phyloP scores from a whole-genome alignment of 92 coral and sea anemone species.

The Meandrina meandrites region DNA sequence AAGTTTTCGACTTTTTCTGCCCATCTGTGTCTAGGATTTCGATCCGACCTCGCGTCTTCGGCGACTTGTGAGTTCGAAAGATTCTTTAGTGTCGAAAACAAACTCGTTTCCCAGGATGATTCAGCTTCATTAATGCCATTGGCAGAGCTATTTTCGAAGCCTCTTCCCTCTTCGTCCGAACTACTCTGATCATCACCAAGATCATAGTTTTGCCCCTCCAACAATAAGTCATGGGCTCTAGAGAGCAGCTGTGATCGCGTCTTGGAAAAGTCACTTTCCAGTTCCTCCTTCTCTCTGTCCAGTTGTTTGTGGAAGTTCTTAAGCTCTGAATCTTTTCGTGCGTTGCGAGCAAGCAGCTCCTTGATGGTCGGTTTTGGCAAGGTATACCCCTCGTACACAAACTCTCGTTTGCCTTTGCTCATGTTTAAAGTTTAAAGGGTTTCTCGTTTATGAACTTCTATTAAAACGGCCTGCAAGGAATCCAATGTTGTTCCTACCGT shows the following conservation, averaged over 20 bases:
- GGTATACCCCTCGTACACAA: slow-evolving; percentile 31
- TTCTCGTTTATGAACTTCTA: neutral
- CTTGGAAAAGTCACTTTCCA: slow-evolving; percentile 36
- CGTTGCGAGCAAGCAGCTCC: slow-evolving; percentile 41
- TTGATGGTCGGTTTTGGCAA: slow-evolving; percentile 37
- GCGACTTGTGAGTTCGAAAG: neutral
- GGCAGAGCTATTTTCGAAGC: slow-evolving; percentile 8
- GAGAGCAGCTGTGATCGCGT: slow-evolving; percentile 30
- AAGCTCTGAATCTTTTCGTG: slow-evolving; percentile 21
- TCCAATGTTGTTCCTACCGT: neutral
- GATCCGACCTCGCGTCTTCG: neutral
- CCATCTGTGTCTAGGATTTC: neutral
- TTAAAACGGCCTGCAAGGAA: neutral
- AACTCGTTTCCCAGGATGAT: slow-evolving; percentile 16
- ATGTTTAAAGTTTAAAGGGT: neutral
- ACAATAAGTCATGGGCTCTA: slow-evolving; percentile 22
- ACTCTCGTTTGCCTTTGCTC: slow-evolving; percentile 13
- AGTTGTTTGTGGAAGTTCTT: slow-evolving; percentile 27
- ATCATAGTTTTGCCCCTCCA: slow-evolving; percentile 19
- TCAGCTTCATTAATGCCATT: neutral
- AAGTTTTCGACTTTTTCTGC: slow-evolving; percentile 20
- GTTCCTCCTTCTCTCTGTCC: slow-evolving; percentile 45
- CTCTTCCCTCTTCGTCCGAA: slow-evolving; percentile 4
- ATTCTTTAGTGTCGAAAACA: slow-evolving; percentile 4
- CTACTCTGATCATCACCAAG: neutral